Base-by-base conservation (phyloP, 2,888 invertebrate genomes). In the Vanessa cardui region DNA sequence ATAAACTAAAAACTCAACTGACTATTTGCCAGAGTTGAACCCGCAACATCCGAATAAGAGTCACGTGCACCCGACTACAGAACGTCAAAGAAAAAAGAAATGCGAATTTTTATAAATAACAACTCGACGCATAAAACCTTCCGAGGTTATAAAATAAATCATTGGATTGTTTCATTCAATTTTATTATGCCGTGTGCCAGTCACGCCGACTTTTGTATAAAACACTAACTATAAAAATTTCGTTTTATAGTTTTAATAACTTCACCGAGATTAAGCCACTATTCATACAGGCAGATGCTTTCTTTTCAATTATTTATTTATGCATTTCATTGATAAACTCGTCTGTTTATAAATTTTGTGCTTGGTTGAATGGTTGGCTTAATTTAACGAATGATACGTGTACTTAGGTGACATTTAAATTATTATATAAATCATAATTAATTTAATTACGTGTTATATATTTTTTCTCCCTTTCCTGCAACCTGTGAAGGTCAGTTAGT, bases 81-180 rank as follows among this genome's bases (percentile, higher is more conserved):
- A 20, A 46, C 45, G 31, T 18, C n/a, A 46, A 39, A n/a, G 2
- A 62, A 18, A 26, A 45, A 18, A n/a, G n/a, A 2, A 20, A 15
- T 54, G 21, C 33, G 31, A 20, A n/a, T 50, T 46, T 18, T 59
- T 58, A 52, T 59, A 64, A 62, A 69, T 59, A 64, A 69, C 45
- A 58, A 60, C 74, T 68, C 71, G 64, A 70, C 78, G 85, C 86
- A 88, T 86, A 83, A 85, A 76, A 71, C 82, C 74, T 76, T 83
- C 83, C 85, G 75, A 80, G 78, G 82, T 80, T 83, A 83, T 85
- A 83, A 86, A 88, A 90, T 90, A 90, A 90, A 90, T 90, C 90
- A 89, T 80, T 74, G 85, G 82, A 89, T 89, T 88, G 89, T 89
- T 89, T 88, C 88, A 89, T 90, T 87, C 83, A 85, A 88, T 89